phyloP scores from a whole-genome alignment of 2,888 invertebrate genomes.

The Ctena decussata region DNA sequence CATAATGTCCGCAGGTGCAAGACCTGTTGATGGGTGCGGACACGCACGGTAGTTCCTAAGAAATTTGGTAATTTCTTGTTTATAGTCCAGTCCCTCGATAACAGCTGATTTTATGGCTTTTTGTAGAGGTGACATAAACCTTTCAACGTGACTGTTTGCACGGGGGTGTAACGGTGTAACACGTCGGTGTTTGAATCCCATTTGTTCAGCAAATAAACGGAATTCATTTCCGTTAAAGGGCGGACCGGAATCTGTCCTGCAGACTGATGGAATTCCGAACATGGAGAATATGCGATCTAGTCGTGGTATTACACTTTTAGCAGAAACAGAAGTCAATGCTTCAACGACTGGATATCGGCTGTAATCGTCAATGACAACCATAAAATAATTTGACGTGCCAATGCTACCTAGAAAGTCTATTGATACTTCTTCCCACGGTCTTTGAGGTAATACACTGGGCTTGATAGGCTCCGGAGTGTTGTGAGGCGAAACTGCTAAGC shows the following conservation, averaged over 20 bases:
- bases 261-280: slow-evolving; percentile 38
- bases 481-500: slow-evolving; percentile 41
- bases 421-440: too few relatives aligned
- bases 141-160: slow-evolving; percentile 64
- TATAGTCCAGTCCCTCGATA: slow-evolving; percentile 38
- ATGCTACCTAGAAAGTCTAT: slow-evolving; percentile 40
- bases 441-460: slow-evolving; percentile 27
- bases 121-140: slow-evolving; percentile 66
- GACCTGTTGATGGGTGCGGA: slow-evolving; percentile 26
- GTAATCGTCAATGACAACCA: slow-evolving; percentile 44
- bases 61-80: slow-evolving; percentile 22
- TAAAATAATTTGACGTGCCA: slow-evolving; percentile 22
- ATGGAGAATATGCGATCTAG: slow-evolving; percentile 38
- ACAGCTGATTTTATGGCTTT: slow-evolving; percentile 58
- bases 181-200: slow-evolving; percentile 64
- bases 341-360: slow-evolving; percentile 45
- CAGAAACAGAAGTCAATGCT: slow-evolving; percentile 23
- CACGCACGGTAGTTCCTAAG: slow-evolving; percentile 40
- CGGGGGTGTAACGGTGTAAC: slow-evolving; percentile 63
- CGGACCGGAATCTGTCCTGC: slow-evolving; percentile 61
- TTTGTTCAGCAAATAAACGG: slow-evolving; percentile 49
- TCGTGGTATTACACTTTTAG: slow-evolving; percentile 37
- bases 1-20: slow-evolving; percentile 3
- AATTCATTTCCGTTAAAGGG: slow-evolving; percentile 61
- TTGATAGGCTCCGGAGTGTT: slow-evolving; percentile 39